These are phyloP conservation scores for Orchestia grillus DNA, from an alignment of 1,140 invertebrate genomes.

Conservation along the genomic window DNA sequence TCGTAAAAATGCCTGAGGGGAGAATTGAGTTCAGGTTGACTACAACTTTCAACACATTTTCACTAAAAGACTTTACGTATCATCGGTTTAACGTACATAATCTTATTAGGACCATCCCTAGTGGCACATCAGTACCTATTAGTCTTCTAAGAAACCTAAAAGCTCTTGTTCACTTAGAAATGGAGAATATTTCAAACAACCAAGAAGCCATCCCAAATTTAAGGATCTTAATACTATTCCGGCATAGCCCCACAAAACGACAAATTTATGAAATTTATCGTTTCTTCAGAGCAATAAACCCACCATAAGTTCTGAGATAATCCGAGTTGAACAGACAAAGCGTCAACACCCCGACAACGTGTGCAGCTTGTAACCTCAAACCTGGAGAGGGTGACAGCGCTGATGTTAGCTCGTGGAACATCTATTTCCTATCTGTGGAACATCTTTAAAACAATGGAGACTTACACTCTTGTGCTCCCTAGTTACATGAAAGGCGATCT, in stretches of 20 bases:
- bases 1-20: background rate
- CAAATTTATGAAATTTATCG: background rate
- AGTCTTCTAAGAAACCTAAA: background rate
- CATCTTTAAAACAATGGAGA: too few species aligned
- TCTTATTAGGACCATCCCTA: background rate
- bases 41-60: background rate
- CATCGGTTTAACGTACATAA: too few species aligned
- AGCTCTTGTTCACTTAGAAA: background rate
- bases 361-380: background rate
- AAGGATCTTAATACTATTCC: background rate
- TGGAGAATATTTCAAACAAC: background rate
- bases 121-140: background rate
- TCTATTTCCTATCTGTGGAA: background rate
- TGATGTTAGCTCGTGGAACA: too few species aligned
- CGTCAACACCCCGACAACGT: background rate
- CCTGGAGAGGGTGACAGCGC: background rate
- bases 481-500: too few species aligned
- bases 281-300: background rate
- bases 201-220: background rate
- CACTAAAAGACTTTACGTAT: too few species aligned
- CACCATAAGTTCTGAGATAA: background rate
- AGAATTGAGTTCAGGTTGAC: background rate
- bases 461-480: too few species aligned
- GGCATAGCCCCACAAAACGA: background rate
- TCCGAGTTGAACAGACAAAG: background rate